Conservation (phyloP, 2,113 vertebrate species). For the Excalfactoria chinensis region DNA sequence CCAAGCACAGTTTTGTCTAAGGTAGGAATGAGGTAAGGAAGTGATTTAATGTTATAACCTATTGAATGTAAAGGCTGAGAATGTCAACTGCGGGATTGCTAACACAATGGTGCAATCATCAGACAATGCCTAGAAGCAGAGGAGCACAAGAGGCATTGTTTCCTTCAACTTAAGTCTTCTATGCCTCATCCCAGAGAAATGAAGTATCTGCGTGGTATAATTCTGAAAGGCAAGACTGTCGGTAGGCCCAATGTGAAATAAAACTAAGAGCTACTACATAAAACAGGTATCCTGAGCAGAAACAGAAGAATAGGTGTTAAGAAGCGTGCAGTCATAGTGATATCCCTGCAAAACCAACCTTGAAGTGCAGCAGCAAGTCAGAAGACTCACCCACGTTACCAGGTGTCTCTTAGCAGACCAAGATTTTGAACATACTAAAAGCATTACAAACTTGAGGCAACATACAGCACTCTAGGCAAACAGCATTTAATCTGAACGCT, state of each 20-base stretch:
- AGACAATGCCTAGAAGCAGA: background rate
- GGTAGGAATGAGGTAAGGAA: background rate
- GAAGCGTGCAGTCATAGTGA: background rate
- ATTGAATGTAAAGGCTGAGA: background rate
- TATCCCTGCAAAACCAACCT: background rate
- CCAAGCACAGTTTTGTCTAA: background rate
- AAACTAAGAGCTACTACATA: background rate
- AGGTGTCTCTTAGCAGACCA: background rate
- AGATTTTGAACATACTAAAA: background rate
- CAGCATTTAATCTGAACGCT: background rate
- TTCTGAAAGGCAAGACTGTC: background rate
- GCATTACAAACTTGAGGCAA: background rate
- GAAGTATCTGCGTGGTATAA: background rate
- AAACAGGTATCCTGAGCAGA: background rate
- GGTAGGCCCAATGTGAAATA: background rate
- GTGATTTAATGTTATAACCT: background rate
- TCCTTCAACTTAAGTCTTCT: background rate
- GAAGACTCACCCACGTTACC: rapidly evolving
- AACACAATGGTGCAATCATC: background rate
- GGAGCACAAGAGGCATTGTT: background rate
- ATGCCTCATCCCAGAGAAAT: background rate
- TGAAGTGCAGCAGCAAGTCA: background rate
- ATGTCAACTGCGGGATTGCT: background rate
- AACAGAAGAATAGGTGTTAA: background rate
- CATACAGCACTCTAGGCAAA: background rate